A percentile compares a stretch with the other conserved stretches of the same genome.
These are phyloP conservation scores for Nicator chloris DNA, from an alignment of 2,113 vertebrate genomes.

Conservation along the genomic window DNA sequence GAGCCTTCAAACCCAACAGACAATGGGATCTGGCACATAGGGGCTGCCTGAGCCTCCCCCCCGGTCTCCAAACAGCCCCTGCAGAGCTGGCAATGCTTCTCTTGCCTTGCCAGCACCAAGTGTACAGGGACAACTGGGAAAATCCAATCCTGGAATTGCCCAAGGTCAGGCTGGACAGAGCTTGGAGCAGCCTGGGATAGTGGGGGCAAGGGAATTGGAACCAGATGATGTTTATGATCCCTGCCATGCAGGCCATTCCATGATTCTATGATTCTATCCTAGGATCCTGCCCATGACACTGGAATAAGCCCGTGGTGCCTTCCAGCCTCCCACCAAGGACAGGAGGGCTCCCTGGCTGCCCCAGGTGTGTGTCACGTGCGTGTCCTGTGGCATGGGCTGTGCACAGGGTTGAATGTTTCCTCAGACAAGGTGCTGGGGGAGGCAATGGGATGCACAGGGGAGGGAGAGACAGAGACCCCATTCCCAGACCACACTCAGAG, in stretches of 20 bases:
- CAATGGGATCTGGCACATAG: not conserved
- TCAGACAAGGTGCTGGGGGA: not conserved
- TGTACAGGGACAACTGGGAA: not conserved
- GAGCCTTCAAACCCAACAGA: not conserved
- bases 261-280: not conserved
- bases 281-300: not conserved
- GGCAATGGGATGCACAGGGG: not conserved
- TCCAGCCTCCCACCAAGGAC: fast-evolving
- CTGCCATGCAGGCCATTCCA: not conserved
- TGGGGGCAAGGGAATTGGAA: too few species aligned
- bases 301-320: not conserved
- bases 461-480: not conserved
- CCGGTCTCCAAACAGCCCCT: fast-evolving
- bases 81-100: not conserved
- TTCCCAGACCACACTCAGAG: fast-evolving
- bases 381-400: fast-evolving
- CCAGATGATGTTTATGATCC: too few species aligned
- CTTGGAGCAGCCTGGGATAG: not conserved
- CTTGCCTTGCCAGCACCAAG: not conserved
- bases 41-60: not conserved
- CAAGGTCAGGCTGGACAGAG: not conserved
- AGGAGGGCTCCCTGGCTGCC: not conserved
- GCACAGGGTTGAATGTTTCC: fast-evolving
- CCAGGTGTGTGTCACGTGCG: fast-evolving
- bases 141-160: not conserved